Evolutionary conservation across 37 sponge, comb jelly and placozoan species (phyloP).

Genomic region (Cliona cf. orientalis): DNA sequence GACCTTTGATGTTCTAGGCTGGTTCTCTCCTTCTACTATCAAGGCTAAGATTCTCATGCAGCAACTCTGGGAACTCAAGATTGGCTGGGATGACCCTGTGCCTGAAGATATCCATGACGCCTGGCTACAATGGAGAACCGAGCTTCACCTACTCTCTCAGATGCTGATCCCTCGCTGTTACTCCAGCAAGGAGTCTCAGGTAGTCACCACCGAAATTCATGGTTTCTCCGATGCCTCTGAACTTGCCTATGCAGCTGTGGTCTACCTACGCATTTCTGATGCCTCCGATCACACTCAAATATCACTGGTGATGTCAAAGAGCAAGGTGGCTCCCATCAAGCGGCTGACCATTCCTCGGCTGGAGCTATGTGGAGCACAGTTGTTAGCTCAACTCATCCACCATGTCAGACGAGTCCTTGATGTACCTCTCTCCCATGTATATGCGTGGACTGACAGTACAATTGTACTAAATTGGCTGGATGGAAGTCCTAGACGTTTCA

Average conservation of each 20-base stretch:
- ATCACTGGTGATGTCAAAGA: constrained; percentile 23
- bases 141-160: constrained; percentile 20
- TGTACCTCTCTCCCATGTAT: constrained; percentile 23
- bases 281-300: not conserved
- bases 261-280: constrained; percentile 51
- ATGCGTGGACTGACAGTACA: constrained; percentile 50
- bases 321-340: constrained; percentile 47
- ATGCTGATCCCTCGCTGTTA: constrained; percentile 20
- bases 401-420: constrained; percentile 18
- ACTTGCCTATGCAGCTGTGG: constrained; percentile 38
- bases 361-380: constrained; percentile 38
- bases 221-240: constrained; percentile 38
- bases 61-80: constrained; percentile 34
- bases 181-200: not conserved
- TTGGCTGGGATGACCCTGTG: constrained; percentile 42
- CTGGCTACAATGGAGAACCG: constrained; percentile 36
- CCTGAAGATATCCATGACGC: not conserved
- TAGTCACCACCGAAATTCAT: not conserved
- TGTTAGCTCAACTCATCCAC: constrained; percentile 40
- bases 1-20: constrained; percentile 51
- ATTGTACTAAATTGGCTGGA: constrained; percentile 53
- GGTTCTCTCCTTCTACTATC: constrained; percentile 43
- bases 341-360: constrained; percentile 40
- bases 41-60: constrained; percentile 47
- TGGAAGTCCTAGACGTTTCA: too few species aligned